phyloP scores from a whole-genome alignment of 2,113 vertebrate species.

The Hippocampus barbouri region DNA sequence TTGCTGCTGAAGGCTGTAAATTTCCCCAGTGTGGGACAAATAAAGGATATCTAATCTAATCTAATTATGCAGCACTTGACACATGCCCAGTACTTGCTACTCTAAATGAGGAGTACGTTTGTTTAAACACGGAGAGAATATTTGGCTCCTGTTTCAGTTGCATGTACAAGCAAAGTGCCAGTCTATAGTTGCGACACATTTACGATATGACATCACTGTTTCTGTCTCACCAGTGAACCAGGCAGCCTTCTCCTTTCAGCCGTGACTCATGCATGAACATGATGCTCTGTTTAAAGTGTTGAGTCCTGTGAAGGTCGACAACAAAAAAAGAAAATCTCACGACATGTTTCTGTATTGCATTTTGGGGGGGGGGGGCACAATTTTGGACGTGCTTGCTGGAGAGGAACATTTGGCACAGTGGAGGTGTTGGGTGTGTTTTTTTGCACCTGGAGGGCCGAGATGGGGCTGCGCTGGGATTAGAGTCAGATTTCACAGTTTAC shows the following conservation, averaged over 20 bases:
- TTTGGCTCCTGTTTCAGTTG: neutral
- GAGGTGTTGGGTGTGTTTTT: neutral
- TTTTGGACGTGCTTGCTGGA: neutral
- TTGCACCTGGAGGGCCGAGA: constrained; percentile 26
- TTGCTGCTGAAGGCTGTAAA: too few relatives aligned
- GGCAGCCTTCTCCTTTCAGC: constrained; percentile 83
- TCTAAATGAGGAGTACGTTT: neutral
- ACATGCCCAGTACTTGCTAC: too few relatives aligned
- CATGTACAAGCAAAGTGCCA: neutral
- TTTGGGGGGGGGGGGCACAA: neutral
- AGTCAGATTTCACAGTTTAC: constrained; percentile 36
- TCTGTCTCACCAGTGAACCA: constrained; percentile 87
- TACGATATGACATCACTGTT: neutral
- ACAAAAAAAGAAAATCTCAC: neutral
- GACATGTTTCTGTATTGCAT: constrained; percentile 3
- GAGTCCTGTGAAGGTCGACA: constrained; percentile 68
- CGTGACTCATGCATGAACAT: constrained; percentile 91
- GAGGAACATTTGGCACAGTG: neutral
- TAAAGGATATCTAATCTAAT: too few relatives aligned
- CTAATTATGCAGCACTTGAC: too few relatives aligned
- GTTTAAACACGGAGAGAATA: neutral
- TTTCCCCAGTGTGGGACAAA: too few relatives aligned
- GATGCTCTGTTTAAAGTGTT: constrained; percentile 93
- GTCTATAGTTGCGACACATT: neutral
- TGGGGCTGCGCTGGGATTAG: constrained; percentile 29